phyloP scores from a whole-genome alignment of 1,140 invertebrate genomes.

The Aphidius ervi region DNA sequence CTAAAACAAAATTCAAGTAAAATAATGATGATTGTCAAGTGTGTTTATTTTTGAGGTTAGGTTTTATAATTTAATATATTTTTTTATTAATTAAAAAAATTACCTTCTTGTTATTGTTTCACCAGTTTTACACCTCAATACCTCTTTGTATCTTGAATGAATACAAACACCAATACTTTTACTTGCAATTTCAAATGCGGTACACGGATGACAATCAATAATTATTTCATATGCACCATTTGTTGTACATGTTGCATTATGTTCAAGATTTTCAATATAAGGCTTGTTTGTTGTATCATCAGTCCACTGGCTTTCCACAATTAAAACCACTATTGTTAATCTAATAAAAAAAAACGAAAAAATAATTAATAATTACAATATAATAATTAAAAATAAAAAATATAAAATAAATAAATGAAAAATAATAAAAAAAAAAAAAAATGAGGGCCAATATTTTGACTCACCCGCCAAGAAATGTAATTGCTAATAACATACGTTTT shows the following conservation, averaged over 20 bases:
- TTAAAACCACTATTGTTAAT: slow-evolving; percentile 71
- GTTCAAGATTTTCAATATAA: slow-evolving; percentile 62
- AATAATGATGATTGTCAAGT: not conserved
- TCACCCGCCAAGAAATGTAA: slow-evolving; percentile 60
- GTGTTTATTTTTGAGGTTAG: not conserved
- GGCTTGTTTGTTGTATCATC: slow-evolving; percentile 52
- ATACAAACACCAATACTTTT: slow-evolving; percentile 67
- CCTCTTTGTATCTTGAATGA: slow-evolving; percentile 67
- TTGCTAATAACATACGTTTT: slow-evolving; percentile 64
- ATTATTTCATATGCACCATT: slow-evolving; percentile 66
- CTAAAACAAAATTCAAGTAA: slow-evolving; percentile 38
- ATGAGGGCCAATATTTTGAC: slow-evolving; percentile 28
- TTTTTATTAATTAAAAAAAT: slow-evolving; percentile 18
- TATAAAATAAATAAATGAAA: not conserved
- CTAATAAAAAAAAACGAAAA: slow-evolving; percentile 49
- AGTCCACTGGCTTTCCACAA: slow-evolving; percentile 73
- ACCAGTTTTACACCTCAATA: slow-evolving; percentile 64
- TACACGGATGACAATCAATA: slow-evolving; percentile 75
- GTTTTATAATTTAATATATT: no score
- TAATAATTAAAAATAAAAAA: not conserved
- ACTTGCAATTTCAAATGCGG: slow-evolving; percentile 70
- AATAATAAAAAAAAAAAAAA: no score
- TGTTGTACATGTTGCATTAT: slow-evolving; percentile 70
- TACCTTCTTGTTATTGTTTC: slow-evolving; percentile 67
- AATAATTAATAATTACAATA: not conserved